Evolutionary conservation across 2,113 vertebrate genomes (phyloP).

Genomic region (Noctilio leporinus): DNA sequence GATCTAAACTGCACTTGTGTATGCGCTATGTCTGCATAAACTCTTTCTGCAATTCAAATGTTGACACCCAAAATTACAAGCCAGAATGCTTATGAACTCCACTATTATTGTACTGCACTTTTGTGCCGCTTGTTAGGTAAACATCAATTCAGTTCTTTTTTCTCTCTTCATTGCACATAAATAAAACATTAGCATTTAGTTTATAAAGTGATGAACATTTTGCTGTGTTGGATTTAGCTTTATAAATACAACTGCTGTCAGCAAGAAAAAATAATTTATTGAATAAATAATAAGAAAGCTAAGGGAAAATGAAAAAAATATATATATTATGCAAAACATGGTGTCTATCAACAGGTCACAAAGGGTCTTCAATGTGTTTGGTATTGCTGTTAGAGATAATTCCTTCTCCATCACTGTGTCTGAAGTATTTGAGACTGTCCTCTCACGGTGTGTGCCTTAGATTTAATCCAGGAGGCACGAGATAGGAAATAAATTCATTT

Average conservation of each 20-base stretch:
- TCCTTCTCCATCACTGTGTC: constrained; percentile 51
- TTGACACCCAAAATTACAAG: constrained; percentile 90
- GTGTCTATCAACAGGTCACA: constrained; percentile 80
- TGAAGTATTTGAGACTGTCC: constrained; percentile 26
- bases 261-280: constrained; percentile 87
- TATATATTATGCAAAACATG: constrained; percentile 81
- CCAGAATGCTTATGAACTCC: constrained; percentile 83
- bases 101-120: constrained; percentile 85
- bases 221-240: constrained; percentile 84
- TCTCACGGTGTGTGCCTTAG: neutral
- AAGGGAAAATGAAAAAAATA: constrained; percentile 83
- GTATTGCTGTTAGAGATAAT: constrained; percentile 52
- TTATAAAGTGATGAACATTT: constrained; percentile 92
- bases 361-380: constrained; percentile 63
- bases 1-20: constrained; percentile 87
- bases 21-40: constrained; percentile 87
- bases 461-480: neutral
- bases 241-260: constrained; percentile 89
- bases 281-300: constrained; percentile 89
- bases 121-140: constrained; percentile 88
- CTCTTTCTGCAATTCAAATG: constrained; percentile 91
- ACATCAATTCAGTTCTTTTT: constrained; percentile 87
- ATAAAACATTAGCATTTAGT: constrained; percentile 90
- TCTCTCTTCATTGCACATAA: constrained; percentile 87
- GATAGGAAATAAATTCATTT: constrained; percentile 7